phyloP scores from a whole-genome alignment of 2,113 vertebrate species.

The Oncorhynchus kisutch region DNA sequence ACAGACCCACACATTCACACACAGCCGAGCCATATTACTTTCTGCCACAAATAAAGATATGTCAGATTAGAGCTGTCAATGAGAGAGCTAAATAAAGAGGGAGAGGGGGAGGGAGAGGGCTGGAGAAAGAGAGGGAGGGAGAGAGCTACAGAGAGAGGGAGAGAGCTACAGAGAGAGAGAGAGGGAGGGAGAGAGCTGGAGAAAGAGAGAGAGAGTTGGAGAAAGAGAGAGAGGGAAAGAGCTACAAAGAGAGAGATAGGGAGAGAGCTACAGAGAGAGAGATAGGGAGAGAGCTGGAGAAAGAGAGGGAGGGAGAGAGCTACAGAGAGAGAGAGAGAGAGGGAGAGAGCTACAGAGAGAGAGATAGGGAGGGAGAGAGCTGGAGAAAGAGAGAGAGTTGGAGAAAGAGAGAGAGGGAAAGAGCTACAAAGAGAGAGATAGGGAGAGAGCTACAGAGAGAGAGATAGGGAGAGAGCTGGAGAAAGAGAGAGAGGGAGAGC shows the following conservation, averaged over 20 bases:
- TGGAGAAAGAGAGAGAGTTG: too few species aligned
- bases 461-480: not conserved
- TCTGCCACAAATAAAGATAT: constrained; percentile 46
- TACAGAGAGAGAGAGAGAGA: constrained; percentile 8
- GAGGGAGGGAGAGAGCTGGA: constrained; percentile 27
- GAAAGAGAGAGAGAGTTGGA: not conserved
- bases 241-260: not conserved
- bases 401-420: too few species aligned
- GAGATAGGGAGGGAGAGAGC: too few species aligned
- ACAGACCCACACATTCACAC: not conserved
- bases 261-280: not conserved
- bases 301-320: constrained; percentile 27
- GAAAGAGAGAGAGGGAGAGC: too few species aligned
- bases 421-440: too few species aligned
- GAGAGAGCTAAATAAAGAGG: not conserved
- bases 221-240: constrained; percentile 20
- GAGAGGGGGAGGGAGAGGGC: not conserved
- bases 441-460: constrained; percentile 35
- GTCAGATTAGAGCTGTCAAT: constrained; percentile 52
- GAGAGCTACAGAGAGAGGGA: constrained; percentile 28
- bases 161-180: not conserved
- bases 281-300: not conserved
- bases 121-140: constrained; percentile 34
- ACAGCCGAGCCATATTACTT: constrained; percentile 46
- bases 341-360: too few species aligned